Base-by-base conservation (phyloP, 30 jellyfish, hydroid and myxozoan genomes). In the Aurelia coerulea region DNA sequence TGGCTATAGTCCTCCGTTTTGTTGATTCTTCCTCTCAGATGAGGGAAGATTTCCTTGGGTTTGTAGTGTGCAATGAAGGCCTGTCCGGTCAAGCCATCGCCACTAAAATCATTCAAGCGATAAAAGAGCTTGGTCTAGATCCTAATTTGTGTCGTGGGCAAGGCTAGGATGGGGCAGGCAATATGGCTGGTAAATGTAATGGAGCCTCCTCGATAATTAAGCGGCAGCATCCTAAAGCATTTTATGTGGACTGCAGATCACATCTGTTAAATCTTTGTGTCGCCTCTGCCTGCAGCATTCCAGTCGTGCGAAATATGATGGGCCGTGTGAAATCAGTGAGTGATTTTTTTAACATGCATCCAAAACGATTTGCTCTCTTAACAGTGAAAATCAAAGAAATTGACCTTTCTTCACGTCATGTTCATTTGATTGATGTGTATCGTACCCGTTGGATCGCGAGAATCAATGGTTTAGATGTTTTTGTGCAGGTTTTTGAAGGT, bases 131-230 rank as follows among this genome's bases (percentile, higher is more conserved):
- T 33, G 79, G 67, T 62, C 32, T 69, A n/a, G 50, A 51, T 31
- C 19, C 51, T 65, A 65, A 7, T 29, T 46, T 19, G 70, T 96
- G 56, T 18, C 94, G 46, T 88, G 94, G 32, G 95, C 87, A 60
- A 87, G 97, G 53, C 79, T 84, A 50, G 5, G 97, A 91, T 91
- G 96, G 94, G 15, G 98, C 98, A 58, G 97, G 90, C 46, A 63
- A 88, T 62, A 81, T 91, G 90, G 86, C 97, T 63, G 98, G 90
- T 7, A 65, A 86, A 65, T 41, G 70, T 31, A 67, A 72, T 15
- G 96, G 97, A 23, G 90, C 82, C 34, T 77, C 96, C 6, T 39
- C 81, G 4, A 23, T 50, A 23, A 75, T 90, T 2, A 29, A 19
- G 31, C 46, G 75, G 7, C 31, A 42, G 39, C 53, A 60, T 39